phyloP scores from a whole-genome alignment of 2,113 vertebrate species.

The Aegotheles bennettii region DNA sequence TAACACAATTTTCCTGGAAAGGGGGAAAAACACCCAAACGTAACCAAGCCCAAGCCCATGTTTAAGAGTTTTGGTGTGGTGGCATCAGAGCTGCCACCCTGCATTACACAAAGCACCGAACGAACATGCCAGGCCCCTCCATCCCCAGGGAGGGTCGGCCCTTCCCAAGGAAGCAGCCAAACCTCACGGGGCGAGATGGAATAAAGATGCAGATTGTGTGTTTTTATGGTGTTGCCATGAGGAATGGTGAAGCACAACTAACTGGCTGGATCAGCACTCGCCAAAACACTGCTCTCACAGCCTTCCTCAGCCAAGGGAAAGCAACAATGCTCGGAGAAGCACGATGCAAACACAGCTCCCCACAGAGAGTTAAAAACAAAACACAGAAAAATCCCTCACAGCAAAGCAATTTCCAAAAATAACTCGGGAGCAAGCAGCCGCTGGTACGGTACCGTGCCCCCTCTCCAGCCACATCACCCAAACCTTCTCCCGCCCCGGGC shows the following conservation, averaged over 20 bases:
- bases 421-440: background rate
- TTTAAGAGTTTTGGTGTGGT: background rate
- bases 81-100: background rate
- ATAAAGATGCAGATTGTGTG: background rate
- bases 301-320: background rate
- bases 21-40: background rate
- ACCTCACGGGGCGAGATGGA: background rate
- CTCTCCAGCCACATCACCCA: background rate
- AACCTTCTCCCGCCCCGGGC: background rate
- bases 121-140: background rate
- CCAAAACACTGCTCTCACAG: background rate
- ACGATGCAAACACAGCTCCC: background rate
- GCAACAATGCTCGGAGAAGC: background rate
- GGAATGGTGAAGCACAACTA: background rate
- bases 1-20: background rate
- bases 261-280: background rate
- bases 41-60: fast-evolving
- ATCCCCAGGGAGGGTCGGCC: background rate
- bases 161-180: background rate
- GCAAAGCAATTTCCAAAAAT: background rate
- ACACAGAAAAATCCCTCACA: background rate
- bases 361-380: background rate
- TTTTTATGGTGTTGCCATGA: background rate
- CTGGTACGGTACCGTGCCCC: background rate
- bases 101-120: background rate